phyloP scores from a whole-genome alignment of 2,888 invertebrate genomes.

The Alentia gelatinosa region DNA sequence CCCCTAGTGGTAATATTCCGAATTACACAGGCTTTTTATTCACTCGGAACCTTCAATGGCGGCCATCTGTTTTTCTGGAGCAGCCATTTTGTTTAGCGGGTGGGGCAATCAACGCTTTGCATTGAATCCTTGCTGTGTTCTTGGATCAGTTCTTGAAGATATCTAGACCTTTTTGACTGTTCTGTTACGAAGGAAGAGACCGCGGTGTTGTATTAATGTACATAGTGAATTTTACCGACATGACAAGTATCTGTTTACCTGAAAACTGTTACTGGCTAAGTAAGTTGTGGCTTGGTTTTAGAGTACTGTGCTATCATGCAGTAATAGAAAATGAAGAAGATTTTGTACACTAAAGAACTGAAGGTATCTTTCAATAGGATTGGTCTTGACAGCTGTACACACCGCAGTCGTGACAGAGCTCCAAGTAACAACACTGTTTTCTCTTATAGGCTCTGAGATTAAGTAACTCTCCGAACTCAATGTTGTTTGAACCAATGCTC shows the following conservation, averaged over 20 bases:
- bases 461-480: neutral
- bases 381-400: neutral
- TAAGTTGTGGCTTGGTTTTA: neutral
- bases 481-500: neutral
- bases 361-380: neutral
- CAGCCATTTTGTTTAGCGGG: neutral
- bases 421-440: neutral
- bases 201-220: neutral
- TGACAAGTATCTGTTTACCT: neutral
- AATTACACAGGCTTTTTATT: conserved; percentile 44
- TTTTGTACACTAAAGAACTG: neutral
- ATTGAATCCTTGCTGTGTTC: neutral
- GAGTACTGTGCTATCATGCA: neutral
- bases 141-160: neutral
- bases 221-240: neutral
- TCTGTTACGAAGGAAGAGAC: neutral
- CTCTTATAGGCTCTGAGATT: conserved; percentile 6
- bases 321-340: neutral
- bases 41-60: neutral
- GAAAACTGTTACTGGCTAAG: neutral
- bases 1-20: conserved; percentile 50
- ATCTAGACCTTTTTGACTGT: neutral
- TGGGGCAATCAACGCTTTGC: neutral
- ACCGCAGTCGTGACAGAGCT: neutral
- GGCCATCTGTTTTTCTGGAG: neutral